A percentile compares a stretch with the other conserved stretches of the same genome.
phyloP scores from a whole-genome alignment of 2,113 vertebrate genomes.

The Ammospiza caudacuta region DNA sequence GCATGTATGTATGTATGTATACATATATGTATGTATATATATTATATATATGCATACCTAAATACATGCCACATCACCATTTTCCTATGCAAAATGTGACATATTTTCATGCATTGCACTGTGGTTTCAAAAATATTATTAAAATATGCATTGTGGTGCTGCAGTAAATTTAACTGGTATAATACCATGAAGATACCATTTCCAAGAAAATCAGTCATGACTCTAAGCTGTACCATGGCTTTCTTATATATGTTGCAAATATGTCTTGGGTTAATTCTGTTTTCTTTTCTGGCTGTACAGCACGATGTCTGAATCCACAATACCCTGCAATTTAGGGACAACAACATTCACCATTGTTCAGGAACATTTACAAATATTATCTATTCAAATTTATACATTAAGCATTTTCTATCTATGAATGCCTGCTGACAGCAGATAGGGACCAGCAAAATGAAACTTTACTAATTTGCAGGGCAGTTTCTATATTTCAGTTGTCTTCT shows the following conservation, averaged over 20 bases:
- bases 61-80: neutral
- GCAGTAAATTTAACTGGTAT: slow-evolving; percentile 13
- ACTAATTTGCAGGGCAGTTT: neutral
- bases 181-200: slow-evolving; percentile 22
- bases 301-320: neutral
- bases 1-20: neutral
- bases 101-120: neutral
- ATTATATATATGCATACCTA: neutral
- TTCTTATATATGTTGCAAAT: neutral
- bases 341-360: neutral
- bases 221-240: neutral
- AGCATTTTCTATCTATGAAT: neutral
- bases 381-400: neutral
- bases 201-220: neutral
- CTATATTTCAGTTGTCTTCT: neutral
- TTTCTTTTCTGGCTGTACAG: neutral
- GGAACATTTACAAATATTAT: neutral
- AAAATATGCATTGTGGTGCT: neutral
- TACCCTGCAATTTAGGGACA: neutral
- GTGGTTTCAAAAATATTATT: neutral
- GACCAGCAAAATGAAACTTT: neutral
- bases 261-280: neutral
- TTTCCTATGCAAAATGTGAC: neutral
- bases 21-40: neutral
- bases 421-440: neutral